Conservation (phyloP, 2,797 vertebrate species). For the Crenuchus spilurus region DNA sequence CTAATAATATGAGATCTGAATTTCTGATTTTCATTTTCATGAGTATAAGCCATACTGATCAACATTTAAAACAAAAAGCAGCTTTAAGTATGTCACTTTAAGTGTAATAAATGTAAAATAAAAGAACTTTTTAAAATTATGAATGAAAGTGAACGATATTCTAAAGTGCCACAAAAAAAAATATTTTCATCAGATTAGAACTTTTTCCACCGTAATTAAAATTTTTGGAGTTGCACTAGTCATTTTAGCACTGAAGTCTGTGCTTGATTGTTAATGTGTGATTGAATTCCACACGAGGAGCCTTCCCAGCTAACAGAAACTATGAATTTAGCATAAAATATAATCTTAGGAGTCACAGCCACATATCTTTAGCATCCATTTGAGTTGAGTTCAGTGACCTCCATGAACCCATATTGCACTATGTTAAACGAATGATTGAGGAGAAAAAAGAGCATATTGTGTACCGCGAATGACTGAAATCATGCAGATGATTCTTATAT, state of each 20-base stretch:
- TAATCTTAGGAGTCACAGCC: neutral
- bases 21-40: too few relatives aligned
- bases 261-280: neutral
- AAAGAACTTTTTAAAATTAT: too few relatives aligned
- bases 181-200: too few relatives aligned
- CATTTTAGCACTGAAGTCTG: neutral
- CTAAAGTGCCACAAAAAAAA: too few relatives aligned
- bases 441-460: neutral
- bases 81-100: too few relatives aligned
- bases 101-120: too few relatives aligned
- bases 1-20: too few relatives aligned
- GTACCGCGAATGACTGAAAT: conserved; percentile 38
- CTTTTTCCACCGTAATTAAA: too few relatives aligned
- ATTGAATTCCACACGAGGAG: neutral
- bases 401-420: conserved; percentile 37
- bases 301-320: neutral
- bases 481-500: neutral
- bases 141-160: too few relatives aligned
- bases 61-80: too few relatives aligned
- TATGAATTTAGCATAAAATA: neutral
- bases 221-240: too few relatives aligned
- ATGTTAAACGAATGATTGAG: conserved; percentile 8
- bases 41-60: too few relatives aligned
- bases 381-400: conserved; percentile 9
- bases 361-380: neutral